Evolutionary conservation across 2,888 invertebrate genomes (phyloP).

Genomic region (Bombylius major): DNA sequence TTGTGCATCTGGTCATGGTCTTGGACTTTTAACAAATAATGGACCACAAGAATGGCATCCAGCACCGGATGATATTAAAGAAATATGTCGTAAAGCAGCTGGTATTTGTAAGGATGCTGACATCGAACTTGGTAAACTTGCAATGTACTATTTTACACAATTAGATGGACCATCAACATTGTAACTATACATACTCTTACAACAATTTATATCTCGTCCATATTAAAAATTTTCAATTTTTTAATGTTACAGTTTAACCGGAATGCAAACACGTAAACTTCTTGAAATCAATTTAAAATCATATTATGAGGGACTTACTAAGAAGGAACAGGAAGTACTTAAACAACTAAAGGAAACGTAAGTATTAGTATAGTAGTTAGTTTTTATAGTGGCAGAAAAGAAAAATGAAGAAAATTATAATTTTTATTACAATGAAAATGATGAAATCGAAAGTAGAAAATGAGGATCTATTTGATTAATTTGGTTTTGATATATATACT

Average conservation of each 20-base stretch:
- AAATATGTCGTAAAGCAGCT: constrained; percentile 46
- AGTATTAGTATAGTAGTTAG: constrained; percentile 17
- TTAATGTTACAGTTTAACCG: constrained; percentile 45
- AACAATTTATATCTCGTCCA: no score
- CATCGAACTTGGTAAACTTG: constrained; percentile 59
- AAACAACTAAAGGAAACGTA: constrained; percentile 50
- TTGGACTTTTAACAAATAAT: constrained; percentile 61
- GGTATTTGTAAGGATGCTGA: constrained; percentile 50
- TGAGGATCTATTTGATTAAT: no score
- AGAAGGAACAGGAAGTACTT: constrained; percentile 50
- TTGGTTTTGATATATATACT: no score
- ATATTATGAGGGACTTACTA: constrained; percentile 47
- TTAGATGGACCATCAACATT: constrained; percentile 54
- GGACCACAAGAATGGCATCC: constrained; percentile 70
- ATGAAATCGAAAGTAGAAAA: no score
- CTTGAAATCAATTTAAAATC: constrained; percentile 52
- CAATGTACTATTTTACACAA: constrained; percentile 50
- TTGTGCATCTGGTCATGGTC: constrained; percentile 62
- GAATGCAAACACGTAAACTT: constrained; percentile 55
- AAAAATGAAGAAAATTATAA: no score
- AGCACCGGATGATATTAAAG: constrained; percentile 49
- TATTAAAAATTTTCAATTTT: no score
- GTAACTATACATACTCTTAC: no score
- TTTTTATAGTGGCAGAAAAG: neutral
- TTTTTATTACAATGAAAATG: no score